Base-by-base conservation (phyloP, 2,888 invertebrate genomes). In the Synanthedon tipuliformis region DNA sequence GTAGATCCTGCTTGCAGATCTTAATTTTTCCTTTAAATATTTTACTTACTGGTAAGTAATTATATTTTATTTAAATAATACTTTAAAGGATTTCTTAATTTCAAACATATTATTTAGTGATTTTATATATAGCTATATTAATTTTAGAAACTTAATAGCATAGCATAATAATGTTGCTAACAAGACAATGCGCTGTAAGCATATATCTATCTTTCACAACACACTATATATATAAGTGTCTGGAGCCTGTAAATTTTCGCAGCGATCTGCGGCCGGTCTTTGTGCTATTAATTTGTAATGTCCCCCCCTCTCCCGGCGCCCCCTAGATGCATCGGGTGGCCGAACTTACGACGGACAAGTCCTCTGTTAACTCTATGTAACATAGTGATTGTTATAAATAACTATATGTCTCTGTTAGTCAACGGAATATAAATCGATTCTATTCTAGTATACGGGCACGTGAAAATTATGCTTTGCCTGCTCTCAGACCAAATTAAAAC, bases 211-310 rank as follows among this genome's bases (percentile, higher is more conserved):
- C 12, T 3, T 75, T 71, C 69, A 69, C 69, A 70, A 64, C 64
- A 67, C 66, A 49, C 13, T 15, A 68, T 73, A 76, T 16, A 16
- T 18, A 74, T 78, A 81, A 78, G 81, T 78, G 81, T 78, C 78
- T 78, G 69, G 73, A 62, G 77, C 74, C 78, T 78, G 82, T 85
- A 85, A 86, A 86, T 86, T 87, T 87, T 86, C 83, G 80, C 72
- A 75, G 77, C 84, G 83, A 85, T 84, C 85, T 83, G 83, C 70
- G 83, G 83, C 70, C 79, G 84, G 84, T 86, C 86, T 87, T 86
- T 85, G 85, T 82, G 79, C 85, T 84, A 86, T 87, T 86, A 86
- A 87, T 87, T 86, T 84, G 86, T 87, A 85, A 87, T 87, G 85
- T 77, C 79, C 76, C 80, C 82, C 81, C 56, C 40, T 34, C 48